These are phyloP conservation scores for Iphiclides podalirius DNA, from an alignment of 2,888 invertebrate species.

Conservation along the genomic window DNA sequence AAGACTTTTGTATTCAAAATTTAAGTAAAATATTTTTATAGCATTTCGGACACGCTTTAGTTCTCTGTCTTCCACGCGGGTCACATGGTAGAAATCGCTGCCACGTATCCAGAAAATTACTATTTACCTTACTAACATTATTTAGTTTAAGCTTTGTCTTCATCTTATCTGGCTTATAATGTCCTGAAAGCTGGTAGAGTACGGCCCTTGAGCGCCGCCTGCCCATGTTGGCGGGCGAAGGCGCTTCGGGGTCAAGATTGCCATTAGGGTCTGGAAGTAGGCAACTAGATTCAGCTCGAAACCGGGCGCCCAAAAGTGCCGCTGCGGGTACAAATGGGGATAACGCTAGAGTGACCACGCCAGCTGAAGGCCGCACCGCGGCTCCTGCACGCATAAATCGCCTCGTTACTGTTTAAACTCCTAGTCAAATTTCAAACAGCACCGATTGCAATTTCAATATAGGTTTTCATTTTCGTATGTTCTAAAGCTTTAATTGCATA, in stretches of 20 bases:
- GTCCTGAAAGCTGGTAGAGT: constrained; percentile 97
- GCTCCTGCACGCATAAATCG: constrained; percentile 78
- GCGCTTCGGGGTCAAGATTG: constrained; percentile 89
- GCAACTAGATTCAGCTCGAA: constrained; percentile 89
- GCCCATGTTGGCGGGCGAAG: constrained; percentile 93
- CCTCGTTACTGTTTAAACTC: constrained; percentile 60
- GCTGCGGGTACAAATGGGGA: constrained; percentile 85
- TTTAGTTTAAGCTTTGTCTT: constrained; percentile 96
- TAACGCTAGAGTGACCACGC: constrained; percentile 82
- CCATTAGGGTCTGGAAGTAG: constrained; percentile 91
- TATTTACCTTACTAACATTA: constrained; percentile 87
- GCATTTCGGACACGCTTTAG: too few relatives aligned
- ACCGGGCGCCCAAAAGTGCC: constrained; percentile 88
- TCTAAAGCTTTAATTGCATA: too few relatives aligned
- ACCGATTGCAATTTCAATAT: not conserved
- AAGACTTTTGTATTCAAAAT: too few relatives aligned
- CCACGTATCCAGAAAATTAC: constrained; percentile 1
- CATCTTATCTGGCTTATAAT: constrained; percentile 96
- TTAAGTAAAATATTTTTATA: too few relatives aligned
- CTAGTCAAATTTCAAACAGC: not conserved
- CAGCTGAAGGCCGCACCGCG: constrained; percentile 80
- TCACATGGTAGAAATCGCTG: not conserved
- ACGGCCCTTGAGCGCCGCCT: constrained; percentile 96
- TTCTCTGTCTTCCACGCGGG: not conserved
- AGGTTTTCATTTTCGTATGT: too few relatives aligned